phyloP scores from a whole-genome alignment of 2,888 invertebrate species.

The Lasioglossum lativentre region DNA sequence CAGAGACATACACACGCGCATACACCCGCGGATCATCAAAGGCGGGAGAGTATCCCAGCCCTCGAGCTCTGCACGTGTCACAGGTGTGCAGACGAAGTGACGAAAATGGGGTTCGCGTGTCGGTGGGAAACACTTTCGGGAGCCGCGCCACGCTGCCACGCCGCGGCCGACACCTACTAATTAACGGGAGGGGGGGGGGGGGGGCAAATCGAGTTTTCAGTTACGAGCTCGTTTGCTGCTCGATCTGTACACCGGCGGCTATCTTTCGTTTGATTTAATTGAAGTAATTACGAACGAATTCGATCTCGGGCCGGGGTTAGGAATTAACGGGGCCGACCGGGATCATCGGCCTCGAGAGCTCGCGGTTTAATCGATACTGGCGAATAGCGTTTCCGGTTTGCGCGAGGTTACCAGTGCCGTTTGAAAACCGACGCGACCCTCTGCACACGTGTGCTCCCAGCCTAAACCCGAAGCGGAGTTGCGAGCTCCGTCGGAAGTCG shows the following conservation, averaged over 20 bases:
- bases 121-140: conserved; percentile 52
- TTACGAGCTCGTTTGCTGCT: conserved; percentile 51
- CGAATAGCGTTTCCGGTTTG: conserved; percentile 25
- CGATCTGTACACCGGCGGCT: conserved; percentile 27
- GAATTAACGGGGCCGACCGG: conserved; percentile 53
- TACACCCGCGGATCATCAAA: conserved; percentile 32
- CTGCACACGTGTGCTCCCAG: not conserved
- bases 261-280: conserved; percentile 63
- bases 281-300: conserved; percentile 64
- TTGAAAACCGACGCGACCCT: not conserved
- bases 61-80: conserved; percentile 28
- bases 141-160: not conserved
- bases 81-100: conserved; percentile 31
- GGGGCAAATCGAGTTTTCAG: conserved; percentile 59
- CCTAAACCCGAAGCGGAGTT: too few relatives aligned
- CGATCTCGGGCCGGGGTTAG: conserved; percentile 51
- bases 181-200: too few relatives aligned
- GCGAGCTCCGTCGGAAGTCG: too few relatives aligned
- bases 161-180: conserved; percentile 51
- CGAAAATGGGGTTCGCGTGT: conserved; percentile 37
- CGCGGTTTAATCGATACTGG: conserved; percentile 50
- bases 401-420: not conserved
- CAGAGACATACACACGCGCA: too few relatives aligned
- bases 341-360: conserved; percentile 23
- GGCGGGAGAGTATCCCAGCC: conserved; percentile 10